Conservation (phyloP, 1,140 invertebrate genomes). For the Tenebrio molitor region DNA sequence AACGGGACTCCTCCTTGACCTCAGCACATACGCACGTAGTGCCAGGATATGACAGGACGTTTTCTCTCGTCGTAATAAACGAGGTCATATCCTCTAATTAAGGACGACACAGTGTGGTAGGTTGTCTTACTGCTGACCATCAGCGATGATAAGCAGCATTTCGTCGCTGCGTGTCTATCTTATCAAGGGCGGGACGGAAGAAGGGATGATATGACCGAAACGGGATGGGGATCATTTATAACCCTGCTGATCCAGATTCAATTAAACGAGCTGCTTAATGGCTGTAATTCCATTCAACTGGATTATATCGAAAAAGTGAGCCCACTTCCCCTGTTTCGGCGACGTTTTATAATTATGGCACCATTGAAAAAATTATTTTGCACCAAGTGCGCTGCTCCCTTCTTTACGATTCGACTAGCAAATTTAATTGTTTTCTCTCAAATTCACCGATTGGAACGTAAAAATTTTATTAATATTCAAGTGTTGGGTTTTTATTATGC, state of each 20-base stretch:
- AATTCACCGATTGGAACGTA: background rate
- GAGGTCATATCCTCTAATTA: conserved; percentile 21
- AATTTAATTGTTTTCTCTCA: conserved; percentile 6
- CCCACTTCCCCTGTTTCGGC: conserved; percentile 1
- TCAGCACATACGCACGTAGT: conserved; percentile 21
- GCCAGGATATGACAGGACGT: conserved; percentile 3
- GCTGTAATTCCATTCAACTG: conserved; percentile 38
- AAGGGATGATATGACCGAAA: conserved; percentile 38
- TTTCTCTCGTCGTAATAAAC: conserved; percentile 24
- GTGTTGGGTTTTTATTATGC: background rate
- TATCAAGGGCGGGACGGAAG: conserved; percentile 26
- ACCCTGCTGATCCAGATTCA: conserved; percentile 34
- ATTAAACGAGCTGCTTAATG: conserved; percentile 39
- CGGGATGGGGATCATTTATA: conserved; percentile 34
- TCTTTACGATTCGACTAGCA: background rate
- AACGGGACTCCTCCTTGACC: conserved; percentile 24
- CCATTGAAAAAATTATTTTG: conserved; percentile 1
- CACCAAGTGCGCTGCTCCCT: background rate
- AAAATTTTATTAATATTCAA: background rate
- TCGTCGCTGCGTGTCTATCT: conserved; percentile 4
- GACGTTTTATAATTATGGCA: conserved; percentile 27
- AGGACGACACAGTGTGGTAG: conserved; percentile 13
- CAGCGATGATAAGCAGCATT: conserved; percentile 1
- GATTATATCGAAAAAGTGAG: conserved; percentile 31
- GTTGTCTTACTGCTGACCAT: conserved; percentile 24